Conservation (phyloP, 2,888 invertebrate genomes). For the Isoperla grammatica region DNA sequence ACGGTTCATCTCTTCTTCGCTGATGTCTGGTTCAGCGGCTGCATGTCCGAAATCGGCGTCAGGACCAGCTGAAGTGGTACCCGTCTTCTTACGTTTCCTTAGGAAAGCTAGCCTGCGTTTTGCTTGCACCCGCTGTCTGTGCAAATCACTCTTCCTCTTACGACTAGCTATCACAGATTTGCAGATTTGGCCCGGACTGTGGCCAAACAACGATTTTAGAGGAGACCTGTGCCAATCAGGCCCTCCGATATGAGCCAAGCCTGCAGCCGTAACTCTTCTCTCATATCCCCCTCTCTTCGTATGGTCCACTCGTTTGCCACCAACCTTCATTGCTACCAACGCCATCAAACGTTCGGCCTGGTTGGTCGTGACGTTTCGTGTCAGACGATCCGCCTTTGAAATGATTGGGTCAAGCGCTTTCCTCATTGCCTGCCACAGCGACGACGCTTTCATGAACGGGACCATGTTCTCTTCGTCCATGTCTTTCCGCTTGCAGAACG, state of each 20-base stretch:
- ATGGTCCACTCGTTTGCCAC: not conserved
- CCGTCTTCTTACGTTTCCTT: not conserved
- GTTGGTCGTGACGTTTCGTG: not conserved
- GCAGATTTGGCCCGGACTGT: not conserved
- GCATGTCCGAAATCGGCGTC: not conserved
- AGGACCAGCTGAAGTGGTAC: too few species aligned
- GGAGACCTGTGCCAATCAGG: not conserved
- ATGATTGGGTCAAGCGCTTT: not conserved
- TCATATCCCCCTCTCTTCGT: not conserved
- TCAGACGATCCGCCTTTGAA: not conserved
- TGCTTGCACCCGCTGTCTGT: too few species aligned
- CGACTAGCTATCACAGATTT: too few species aligned
- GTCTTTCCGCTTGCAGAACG: constrained; percentile 14
- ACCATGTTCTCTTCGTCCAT: not conserved
- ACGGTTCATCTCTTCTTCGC: not conserved
- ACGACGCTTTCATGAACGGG: not conserved
- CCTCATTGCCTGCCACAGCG: not conserved
- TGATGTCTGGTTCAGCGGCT: constrained; percentile 3
- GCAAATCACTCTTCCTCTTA: too few species aligned
- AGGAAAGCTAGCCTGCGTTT: too few species aligned
- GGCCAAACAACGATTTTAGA: not conserved
- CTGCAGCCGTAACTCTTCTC: not conserved
- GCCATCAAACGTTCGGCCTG: not conserved
- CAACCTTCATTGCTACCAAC: not conserved
- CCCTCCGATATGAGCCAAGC: not conserved